Evolutionary conservation across 2,888 invertebrate genomes (phyloP).

Genomic region (Willowsia nigromaculata): DNA sequence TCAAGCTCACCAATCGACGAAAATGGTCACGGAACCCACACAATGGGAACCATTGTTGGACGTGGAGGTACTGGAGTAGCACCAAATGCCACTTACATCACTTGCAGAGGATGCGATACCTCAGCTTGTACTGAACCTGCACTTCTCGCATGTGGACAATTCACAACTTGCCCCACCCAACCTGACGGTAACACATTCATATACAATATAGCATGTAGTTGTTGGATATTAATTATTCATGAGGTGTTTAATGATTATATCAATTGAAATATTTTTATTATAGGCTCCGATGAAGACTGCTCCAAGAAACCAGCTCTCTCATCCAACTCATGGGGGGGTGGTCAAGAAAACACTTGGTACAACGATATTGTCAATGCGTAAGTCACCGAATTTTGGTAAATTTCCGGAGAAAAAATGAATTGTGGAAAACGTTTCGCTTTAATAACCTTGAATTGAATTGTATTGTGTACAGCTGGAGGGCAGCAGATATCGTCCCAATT

Average conservation of each 20-base stretch:
- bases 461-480: slow-evolving; percentile 16
- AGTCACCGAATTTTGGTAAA: neutral
- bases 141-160: slow-evolving; percentile 57
- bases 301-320: slow-evolving; percentile 51
- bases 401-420: neutral
- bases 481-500: slow-evolving; percentile 55
- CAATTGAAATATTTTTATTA: neutral
- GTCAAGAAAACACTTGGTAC: slow-evolving; percentile 36
- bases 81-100: slow-evolving; percentile 58
- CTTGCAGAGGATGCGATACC: slow-evolving; percentile 60
- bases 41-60: slow-evolving; percentile 55
- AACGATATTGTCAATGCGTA: slow-evolving; percentile 46
- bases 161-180: slow-evolving; percentile 35
- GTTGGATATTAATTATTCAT: neutral
- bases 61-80: slow-evolving; percentile 68
- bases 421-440: neutral
- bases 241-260: neutral
- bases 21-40: slow-evolving; percentile 62
- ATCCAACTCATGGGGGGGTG: slow-evolving; percentile 68
- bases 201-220: neutral
- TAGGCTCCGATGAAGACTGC: slow-evolving; percentile 56
- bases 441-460: neutral
- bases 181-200: neutral
- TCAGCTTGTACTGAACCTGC: slow-evolving; percentile 47
- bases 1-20: neutral